phyloP scores from a whole-genome alignment of 1,140 invertebrate genomes.

The Colletes gigas region DNA sequence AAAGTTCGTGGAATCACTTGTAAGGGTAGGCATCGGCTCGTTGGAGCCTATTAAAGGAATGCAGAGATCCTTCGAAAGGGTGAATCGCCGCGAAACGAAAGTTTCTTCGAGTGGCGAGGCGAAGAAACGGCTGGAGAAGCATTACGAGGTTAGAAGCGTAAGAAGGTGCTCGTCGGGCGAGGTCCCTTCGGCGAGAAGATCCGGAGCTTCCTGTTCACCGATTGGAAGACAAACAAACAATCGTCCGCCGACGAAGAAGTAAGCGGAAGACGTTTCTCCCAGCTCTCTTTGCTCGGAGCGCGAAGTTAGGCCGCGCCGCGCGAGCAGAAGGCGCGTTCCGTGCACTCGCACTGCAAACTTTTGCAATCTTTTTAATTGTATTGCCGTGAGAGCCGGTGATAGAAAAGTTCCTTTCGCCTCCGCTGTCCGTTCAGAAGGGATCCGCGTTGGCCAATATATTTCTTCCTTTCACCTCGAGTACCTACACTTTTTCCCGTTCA shows the following conservation, averaged over 20 bases:
- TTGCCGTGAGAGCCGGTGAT: slow-evolving; percentile 70
- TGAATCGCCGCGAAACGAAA: slow-evolving; percentile 35
- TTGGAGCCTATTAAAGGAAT: slow-evolving; percentile 17
- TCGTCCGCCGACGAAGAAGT: slow-evolving; percentile 56
- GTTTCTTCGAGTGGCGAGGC: slow-evolving; percentile 44
- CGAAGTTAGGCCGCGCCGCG: slow-evolving; percentile 53
- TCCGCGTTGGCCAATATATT: slow-evolving; percentile 39
- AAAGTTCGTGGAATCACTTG: not conserved
- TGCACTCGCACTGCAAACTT: slow-evolving; percentile 63
- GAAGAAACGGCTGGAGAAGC: slow-evolving; percentile 45
- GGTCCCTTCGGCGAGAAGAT: slow-evolving; percentile 47
- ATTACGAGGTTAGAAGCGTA: slow-evolving; percentile 56
- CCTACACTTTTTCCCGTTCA: slow-evolving; percentile 12
- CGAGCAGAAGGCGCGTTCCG: slow-evolving; percentile 42
- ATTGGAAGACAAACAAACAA: slow-evolving; percentile 73
- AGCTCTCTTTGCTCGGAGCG: slow-evolving; percentile 10
- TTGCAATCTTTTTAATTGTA: slow-evolving; percentile 78
- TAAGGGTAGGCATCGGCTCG: slow-evolving; percentile 1
- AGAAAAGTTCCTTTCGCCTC: slow-evolving; percentile 71
- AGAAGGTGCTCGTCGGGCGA: slow-evolving; percentile 58
- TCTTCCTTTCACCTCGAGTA: slow-evolving; percentile 34
- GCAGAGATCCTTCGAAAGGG: slow-evolving; percentile 1
- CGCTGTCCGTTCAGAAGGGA: slow-evolving; percentile 21
- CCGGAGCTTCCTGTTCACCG: slow-evolving; percentile 60
- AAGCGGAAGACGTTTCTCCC: slow-evolving; percentile 33